Conservation (phyloP, 2,113 vertebrate genomes). For the Melanostigma gelatinosum region DNA sequence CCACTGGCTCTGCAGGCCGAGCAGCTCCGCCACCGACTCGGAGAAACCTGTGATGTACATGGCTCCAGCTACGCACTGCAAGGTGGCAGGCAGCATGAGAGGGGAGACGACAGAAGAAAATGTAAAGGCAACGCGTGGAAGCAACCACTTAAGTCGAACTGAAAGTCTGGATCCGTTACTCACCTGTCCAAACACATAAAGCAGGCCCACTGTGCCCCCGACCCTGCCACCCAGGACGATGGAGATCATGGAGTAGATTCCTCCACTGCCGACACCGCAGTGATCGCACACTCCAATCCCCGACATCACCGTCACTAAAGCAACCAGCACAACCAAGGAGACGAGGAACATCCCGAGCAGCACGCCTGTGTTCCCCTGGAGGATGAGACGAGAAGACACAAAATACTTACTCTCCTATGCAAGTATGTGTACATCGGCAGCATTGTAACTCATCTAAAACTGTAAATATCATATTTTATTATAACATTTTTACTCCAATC, state of each 20-base stretch:
- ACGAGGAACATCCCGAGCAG: conserved; percentile 92
- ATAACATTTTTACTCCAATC: too few species aligned
- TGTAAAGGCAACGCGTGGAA: neutral
- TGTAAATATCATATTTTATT: neutral
- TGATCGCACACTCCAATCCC: conserved; percentile 91
- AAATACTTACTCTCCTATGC: neutral
- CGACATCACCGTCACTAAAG: conserved; percentile 92
- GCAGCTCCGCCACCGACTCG: conserved; percentile 90
- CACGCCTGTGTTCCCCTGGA: conserved; percentile 95
- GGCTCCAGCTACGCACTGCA: conserved; percentile 95
- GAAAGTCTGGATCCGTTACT: conserved; percentile 7
- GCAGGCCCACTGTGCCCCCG: conserved; percentile 92
- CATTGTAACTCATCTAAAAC: neutral
- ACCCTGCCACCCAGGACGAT: conserved; percentile 90
- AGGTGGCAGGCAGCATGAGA: neutral
- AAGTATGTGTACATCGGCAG: neutral
- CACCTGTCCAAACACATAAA: conserved; percentile 98
- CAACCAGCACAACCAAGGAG: conserved; percentile 90
- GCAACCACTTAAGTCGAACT: neutral
- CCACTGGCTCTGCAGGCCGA: conserved; percentile 90
- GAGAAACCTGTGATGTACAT: conserved; percentile 98
- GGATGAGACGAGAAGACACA: neutral
- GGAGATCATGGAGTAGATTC: conserved; percentile 96
- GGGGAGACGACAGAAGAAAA: neutral
- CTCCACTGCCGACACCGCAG: conserved; percentile 88